Percentiles rank a stretch among this genome's conserved stretches.
Evolutionary conservation across 2,113 vertebrate species (phyloP).

Genomic region (Antechinus flavipes): DNA sequence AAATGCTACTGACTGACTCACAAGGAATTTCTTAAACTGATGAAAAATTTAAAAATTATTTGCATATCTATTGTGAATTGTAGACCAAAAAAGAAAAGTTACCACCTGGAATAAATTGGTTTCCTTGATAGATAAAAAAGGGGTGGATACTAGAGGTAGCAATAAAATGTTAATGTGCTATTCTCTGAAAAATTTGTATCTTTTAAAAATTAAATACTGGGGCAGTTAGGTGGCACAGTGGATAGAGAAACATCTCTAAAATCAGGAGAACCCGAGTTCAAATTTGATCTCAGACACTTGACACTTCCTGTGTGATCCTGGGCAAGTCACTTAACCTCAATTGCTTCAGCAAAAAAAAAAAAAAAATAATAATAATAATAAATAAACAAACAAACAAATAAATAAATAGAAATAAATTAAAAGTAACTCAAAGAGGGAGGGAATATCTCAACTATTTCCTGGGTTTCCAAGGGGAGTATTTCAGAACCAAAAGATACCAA

Average conservation of each 20-base stretch:
- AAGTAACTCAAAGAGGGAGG: conserved; percentile 10
- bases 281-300: too few relatives aligned
- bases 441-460: not conserved
- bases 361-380: too few relatives aligned
- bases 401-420: not conserved
- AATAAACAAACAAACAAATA: too few relatives aligned
- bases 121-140: not conserved
- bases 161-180: not conserved
- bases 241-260: too few relatives aligned
- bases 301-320: too few relatives aligned
- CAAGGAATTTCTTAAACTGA: not conserved
- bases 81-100: not conserved
- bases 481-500: not conserved
- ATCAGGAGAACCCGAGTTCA: too few relatives aligned
- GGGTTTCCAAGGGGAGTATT: not conserved
- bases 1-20: too few relatives aligned
- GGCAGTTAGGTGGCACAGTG: too few relatives aligned
- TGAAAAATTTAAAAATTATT: not conserved
- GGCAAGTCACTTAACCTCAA: too few relatives aligned
- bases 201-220: conserved; percentile 16
- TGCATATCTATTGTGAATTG: conserved; percentile 46
- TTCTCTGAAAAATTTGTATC: conserved; percentile 28
- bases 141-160: not conserved
- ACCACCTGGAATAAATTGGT: conserved; percentile 14
- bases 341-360: too few relatives aligned